Evolutionary conservation across 2,113 vertebrate species (phyloP), one percentile per base, ranked within the genome.

Genomic region (Prunella himalayana): DNA sequence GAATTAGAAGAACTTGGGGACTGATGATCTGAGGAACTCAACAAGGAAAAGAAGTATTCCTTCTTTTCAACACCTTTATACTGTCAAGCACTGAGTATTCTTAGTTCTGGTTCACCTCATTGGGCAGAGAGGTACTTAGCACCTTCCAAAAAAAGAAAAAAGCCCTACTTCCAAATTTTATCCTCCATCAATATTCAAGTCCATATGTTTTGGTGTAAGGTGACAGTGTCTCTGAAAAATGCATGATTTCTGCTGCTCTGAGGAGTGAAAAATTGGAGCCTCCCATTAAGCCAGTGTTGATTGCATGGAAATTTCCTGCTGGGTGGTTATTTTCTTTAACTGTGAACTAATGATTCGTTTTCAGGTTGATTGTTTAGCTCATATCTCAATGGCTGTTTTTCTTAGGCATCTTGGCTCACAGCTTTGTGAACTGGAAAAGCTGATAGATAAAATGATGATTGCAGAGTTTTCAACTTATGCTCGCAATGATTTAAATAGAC

Each of bases 361-460:
- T 53, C 92, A 78, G 60, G 35, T 96, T 90, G 68, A 91, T 92
- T 84, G 88, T 94, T 81, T 79, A 61, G 68, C 45, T 96, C 79
- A 61, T 31, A 11, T 95, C 71, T 95, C 94, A 61, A 54, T 92
- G 95, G 78, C 54, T 95, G 87, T 82, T 97, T 73, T 97, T 96
- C 73, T 78, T 93, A 99, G 99, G 97, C 99, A 99, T 96, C 98
- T 99, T 96, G 99, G 99, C 97, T 99, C 99, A 44, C 99, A 99
- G 97, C 99, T 99, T 94, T 99, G 99, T 97, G 99, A 99, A 98
- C 97, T 99, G 98, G 99, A 99, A 98, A 99, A 99, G 97, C 98
- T 99, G 85, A 99, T 99, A 65, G 99, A 99, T 96, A 99, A 99
- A 98, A 99, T 99, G 99, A 99, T 99, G 98, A 98, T 99, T 97